phyloP scores from a whole-genome alignment of 2,797 vertebrate genomes.

The Microcaecilia unicolor region DNA sequence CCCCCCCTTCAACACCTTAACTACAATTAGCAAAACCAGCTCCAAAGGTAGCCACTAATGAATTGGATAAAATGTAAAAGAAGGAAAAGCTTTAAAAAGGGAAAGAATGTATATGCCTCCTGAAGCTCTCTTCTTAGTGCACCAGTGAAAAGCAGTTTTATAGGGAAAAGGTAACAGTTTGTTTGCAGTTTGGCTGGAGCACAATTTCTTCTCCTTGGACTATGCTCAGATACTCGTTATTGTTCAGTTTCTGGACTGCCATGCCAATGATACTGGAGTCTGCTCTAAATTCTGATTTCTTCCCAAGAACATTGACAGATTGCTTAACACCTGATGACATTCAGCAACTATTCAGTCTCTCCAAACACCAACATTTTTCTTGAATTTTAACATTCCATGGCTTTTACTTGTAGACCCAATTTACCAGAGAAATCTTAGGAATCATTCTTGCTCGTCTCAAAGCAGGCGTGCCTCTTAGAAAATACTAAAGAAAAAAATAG shows the following conservation, averaged over 20 bases:
- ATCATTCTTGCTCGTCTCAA: too few species aligned
- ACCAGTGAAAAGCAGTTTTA: slow-evolving; percentile 8
- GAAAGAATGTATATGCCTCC: slow-evolving; percentile 7
- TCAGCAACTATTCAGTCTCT: slow-evolving; percentile 1
- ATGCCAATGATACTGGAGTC: slow-evolving; percentile 12
- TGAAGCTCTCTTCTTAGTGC: slow-evolving; percentile 15
- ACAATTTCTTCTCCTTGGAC: slow-evolving; percentile 12
- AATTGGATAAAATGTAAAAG: slow-evolving; percentile 2
- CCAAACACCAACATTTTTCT: neutral
- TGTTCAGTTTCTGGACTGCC: slow-evolving; percentile 3
- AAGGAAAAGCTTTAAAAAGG: neutral
- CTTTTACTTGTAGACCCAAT: neutral
- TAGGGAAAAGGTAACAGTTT: neutral
- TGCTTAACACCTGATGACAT: slow-evolving; percentile 3
- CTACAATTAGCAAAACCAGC: too few species aligned
- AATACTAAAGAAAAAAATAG: too few species aligned
- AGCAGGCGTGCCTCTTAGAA: too few species aligned
- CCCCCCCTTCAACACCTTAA: too few species aligned
- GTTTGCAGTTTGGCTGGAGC: slow-evolving; percentile 10
- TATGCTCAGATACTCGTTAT: slow-evolving; percentile 7
- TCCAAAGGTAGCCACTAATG: too few species aligned
- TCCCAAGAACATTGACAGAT: neutral
- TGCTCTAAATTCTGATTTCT: slow-evolving; percentile 7
- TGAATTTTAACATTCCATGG: slow-evolving; percentile 5
- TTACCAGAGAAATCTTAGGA: slow-evolving; percentile 5